Base-by-base conservation (phyloP, 2,113 vertebrate genomes). In the Misgurnus anguillicaudatus region DNA sequence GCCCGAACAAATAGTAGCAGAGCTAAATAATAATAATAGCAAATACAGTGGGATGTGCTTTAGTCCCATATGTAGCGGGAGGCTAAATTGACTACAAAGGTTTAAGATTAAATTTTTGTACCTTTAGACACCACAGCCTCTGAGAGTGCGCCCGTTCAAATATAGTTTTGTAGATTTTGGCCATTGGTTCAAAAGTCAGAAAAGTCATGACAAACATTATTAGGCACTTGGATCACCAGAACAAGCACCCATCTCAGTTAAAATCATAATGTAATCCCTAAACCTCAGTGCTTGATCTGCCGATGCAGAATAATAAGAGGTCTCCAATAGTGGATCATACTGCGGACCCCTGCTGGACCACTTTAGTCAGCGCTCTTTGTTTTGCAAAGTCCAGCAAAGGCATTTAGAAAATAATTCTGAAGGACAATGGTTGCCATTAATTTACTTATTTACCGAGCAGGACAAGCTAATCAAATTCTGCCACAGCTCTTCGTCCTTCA, bases 351-450 rank as follows among this genome's bases (percentile, higher is more conserved):
- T 8, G 61, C 38, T 6, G 69, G 69, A 72, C 58, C 42, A 9
- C 38, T 17, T 21, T 62, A 84, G 71, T 78, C 78, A 86, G 84
- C n/a, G 87, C 87, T 89, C 89, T 90, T 91, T 89, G 88, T 86
- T 84, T 89, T 86, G 82, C 78, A 38, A 81, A 88, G 85, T 89
- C 84, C 82, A 75, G 66, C 60, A 84, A 89, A 85, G 84, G 85
- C 86, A 77, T 76, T 82, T 64, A 77, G 80, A 84, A 86, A 87
- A 87, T 85, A 85, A 86, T 88, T 86, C 87, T 87, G 85, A 88
- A 89, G 89, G 89, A 91, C 90, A 88, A 88, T 86, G 84, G 79
- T 81, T 55, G 17, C 80, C 82, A 90, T 90, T 90, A 85, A 85
- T 89, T 89, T 71, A 88, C 87, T 90, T 90, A 91, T 90, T 90